Base-by-base conservation (phyloP, 2,797 vertebrate species). In the Rhynchonycteris naso region DNA sequence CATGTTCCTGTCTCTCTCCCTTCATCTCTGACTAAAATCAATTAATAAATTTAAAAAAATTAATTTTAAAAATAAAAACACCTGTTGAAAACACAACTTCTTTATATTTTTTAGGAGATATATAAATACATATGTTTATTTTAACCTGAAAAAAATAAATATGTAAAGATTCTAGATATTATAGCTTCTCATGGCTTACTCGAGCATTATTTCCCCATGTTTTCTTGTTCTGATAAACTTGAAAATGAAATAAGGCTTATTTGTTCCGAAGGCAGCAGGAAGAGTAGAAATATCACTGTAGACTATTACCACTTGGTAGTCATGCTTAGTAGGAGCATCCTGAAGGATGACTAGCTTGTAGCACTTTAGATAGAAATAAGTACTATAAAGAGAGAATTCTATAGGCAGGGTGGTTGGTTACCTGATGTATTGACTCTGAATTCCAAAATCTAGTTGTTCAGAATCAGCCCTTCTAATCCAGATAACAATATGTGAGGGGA, bases 131-230 rank as follows among this genome's bases (percentile, higher is more conserved):
- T 22, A 12, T 75, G 71, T 72, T 75, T 65, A 78, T 83, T 94
- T 85, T 85, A 88, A 88, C 22, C 43, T n/a, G 3, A 76, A 76
- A 95, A 94, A 82, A 86, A 91, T 35, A 28, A 33, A 75, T 30
- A 28, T 30, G 3, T 83, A 80, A 90, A 83, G 43, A 88, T 92
- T 90, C 66, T 80, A 76, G 61, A 61, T 26, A 50, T 10, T 74
- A 43, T 69, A 47, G 52, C 47, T 56, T 59, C 83, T 61, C 2
- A 24, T 38, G 15, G 7, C 35, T 82, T 87, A 43, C 35, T 33
- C 56, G 5, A 3, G 5, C 22, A 65, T 80, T 81, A 66, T 91
- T 65, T 75, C 15, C 13, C 47, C 58, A 63, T 65, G 19, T 65
- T 79, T 75, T n/a, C n/a, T 96, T 52, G 10, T 35, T 92, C n/a